Conservation (phyloP, 2,888 invertebrate genomes). For the Rambutsinella grinnellia region DNA sequence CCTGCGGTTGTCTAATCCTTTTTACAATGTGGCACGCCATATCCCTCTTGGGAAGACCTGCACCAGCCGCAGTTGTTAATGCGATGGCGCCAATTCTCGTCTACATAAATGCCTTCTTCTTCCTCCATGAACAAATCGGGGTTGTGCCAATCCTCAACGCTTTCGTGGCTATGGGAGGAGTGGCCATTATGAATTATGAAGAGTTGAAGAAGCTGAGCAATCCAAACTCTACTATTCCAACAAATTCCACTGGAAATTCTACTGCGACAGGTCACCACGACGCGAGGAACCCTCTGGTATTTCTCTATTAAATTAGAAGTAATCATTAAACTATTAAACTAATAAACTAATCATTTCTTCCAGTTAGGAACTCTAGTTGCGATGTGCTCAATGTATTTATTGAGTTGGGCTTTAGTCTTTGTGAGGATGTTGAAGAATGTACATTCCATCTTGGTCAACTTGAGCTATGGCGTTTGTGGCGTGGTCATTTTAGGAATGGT, state of each 20-base stretch:
- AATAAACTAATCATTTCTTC: background rate
- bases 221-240: too few species aligned
- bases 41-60: slow-evolving; percentile 9
- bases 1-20: slow-evolving; percentile 13
- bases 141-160: slow-evolving; percentile 22
- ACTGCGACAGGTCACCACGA: too few species aligned
- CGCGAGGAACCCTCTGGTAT: too few species aligned
- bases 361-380: slow-evolving; percentile 25
- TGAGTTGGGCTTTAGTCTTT: slow-evolving; percentile 12
- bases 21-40: slow-evolving; percentile 12
- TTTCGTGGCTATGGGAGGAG: slow-evolving; percentile 26
- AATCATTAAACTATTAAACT: background rate
- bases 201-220: background rate
- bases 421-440: slow-evolving; percentile 14
- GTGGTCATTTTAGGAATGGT: slow-evolving; percentile 11
- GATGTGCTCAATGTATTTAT: background rate
- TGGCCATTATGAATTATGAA: slow-evolving; percentile 18
- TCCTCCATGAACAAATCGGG: slow-evolving; percentile 19
- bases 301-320: too few species aligned
- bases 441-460: slow-evolving; percentile 13
- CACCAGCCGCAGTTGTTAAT: slow-evolving; percentile 25
- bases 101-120: slow-evolving; percentile 35
- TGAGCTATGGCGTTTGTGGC: slow-evolving; percentile 12
- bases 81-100: slow-evolving; percentile 31
- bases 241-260: too few species aligned